Conservation (phyloP, 2,113 vertebrate genomes). For the Corydoras maculifer region DNA sequence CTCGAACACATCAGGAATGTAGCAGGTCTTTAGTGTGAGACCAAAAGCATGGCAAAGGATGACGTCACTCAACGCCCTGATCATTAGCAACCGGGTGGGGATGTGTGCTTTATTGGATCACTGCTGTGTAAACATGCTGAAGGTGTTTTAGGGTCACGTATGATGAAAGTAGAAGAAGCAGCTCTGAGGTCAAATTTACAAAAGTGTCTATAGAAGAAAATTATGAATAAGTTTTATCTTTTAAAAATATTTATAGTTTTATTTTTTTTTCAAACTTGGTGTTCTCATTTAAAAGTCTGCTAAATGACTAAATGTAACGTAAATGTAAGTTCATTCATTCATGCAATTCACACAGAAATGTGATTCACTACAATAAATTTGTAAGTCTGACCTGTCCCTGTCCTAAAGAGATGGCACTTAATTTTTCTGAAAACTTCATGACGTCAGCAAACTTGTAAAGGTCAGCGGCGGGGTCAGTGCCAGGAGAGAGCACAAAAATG, state of each 20-base stretch:
- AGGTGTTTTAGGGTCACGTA: background rate
- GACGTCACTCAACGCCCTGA: slow-evolving; percentile 28
- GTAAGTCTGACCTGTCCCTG: slow-evolving; percentile 80
- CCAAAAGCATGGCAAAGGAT: slow-evolving; percentile 7
- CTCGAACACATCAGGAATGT: slow-evolving; percentile 32
- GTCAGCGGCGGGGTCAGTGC: slow-evolving; percentile 79
- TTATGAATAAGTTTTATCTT: too few relatives aligned
- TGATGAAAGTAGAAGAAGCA: background rate
- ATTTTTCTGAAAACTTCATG: slow-evolving; percentile 85
- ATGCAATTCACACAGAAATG: background rate
- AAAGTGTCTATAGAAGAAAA: too few relatives aligned
- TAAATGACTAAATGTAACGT: too few relatives aligned
- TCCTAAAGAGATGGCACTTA: slow-evolving; percentile 81
- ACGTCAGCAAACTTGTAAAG: slow-evolving; percentile 88
- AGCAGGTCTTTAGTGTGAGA: slow-evolving; percentile 25
- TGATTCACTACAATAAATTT: background rate
- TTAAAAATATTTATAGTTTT: too few relatives aligned
- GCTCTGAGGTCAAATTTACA: too few relatives aligned
- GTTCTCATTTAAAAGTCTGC: too few relatives aligned
- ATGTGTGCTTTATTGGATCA: slow-evolving; percentile 20
- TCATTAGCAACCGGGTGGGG: slow-evolving; percentile 44
- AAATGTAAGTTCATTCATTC: too few relatives aligned
- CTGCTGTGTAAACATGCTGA: slow-evolving; percentile 12
- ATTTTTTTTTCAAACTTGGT: too few relatives aligned
- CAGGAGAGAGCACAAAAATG: slow-evolving; percentile 82